A percentile compares a stretch with the other conserved stretches of the same genome.
phyloP scores from a whole-genome alignment of 2,797 vertebrate genomes.

The Sebastes cheni region DNA sequence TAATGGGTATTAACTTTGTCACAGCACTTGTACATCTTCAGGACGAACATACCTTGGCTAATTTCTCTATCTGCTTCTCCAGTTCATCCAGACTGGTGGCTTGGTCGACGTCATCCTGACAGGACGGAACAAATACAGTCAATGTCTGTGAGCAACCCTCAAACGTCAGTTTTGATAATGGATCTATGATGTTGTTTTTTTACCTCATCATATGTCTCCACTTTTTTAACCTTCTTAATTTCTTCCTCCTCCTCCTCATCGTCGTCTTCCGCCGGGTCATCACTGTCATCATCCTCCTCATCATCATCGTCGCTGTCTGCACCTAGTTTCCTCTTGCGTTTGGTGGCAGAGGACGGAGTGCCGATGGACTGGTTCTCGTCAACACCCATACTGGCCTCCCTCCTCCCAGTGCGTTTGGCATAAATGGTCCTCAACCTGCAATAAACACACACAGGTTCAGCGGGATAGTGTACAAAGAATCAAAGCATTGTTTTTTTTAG shows the following conservation, averaged over 20 bases:
- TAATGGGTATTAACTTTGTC: constrained; percentile 1
- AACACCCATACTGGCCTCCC: constrained; percentile 84
- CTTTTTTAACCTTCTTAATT: constrained; percentile 91
- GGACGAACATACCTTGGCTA: constrained; percentile 88
- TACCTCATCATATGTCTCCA: constrained; percentile 93
- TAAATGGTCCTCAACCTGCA: constrained; percentile 92
- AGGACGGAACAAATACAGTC: background rate
- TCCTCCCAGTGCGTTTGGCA: constrained; percentile 94
- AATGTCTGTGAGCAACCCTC: background rate
- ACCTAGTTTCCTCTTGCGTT: constrained; percentile 89
- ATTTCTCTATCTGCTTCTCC: constrained; percentile 98
- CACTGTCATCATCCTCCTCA: constrained; percentile 94
- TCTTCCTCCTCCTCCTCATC: constrained; percentile 98
- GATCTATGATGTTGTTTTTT: background rate
- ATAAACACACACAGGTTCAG: constrained; percentile 20
- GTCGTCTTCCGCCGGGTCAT: constrained; percentile 94
- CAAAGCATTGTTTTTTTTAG: background rate
- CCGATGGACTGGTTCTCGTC: constrained; percentile 90
- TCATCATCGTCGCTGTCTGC: constrained; percentile 94
- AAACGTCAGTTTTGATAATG: background rate
- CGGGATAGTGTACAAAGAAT: background rate
- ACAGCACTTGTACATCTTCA: constrained; percentile 7
- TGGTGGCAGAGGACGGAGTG: constrained; percentile 86
- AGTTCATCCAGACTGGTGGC: constrained; percentile 95
- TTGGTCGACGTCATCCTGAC: constrained; percentile 95